Evolutionary conservation across 2,113 vertebrate species (phyloP), one percentile per base, ranked within the genome.

Genomic region (Rhinolophus ferrumequinum): DNA sequence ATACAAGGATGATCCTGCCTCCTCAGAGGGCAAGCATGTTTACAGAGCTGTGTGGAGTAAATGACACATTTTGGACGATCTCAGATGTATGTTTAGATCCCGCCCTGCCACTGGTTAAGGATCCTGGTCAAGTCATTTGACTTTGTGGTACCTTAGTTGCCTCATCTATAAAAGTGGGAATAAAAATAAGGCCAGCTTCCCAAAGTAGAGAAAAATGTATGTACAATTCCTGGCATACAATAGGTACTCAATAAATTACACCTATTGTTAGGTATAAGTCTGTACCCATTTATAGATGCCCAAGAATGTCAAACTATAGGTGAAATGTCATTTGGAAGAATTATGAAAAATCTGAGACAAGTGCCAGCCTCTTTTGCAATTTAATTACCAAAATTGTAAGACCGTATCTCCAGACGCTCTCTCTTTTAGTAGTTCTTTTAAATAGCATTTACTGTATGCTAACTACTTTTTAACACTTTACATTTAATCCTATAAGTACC

Each of bases 261-360:
- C n/a, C 22, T 56, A 30, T 67, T 62, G 38, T 44, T 87, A 84
- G 33, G 12, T 52, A 5, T n/a, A 80, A 56, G 22, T 80, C 41
- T 75, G 26, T 54, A 56, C 18, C 13, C 54, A 3, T 72, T 75
- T 41, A 62, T 19, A 84, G 12, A 67, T 56, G 22, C 50, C 28
- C 6, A 4, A 47, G 50, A 84, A 79, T n/a, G 6, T 41, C 14
- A 70, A 54, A 16, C 2, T 52, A 9, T 9, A 80, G 12, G 8
- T n/a, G 19, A 88, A 85, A 64, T 50, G 30, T 81, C 26, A 64
- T 21, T 80, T 41, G 56, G 47, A 88, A 93, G 52, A 64, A 76
- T 64, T 16, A 77, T 33, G 10, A 58, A 72, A 84, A 33, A 38
- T 14, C 12, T 12, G 47, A 81, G 4, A 67, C 1, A 0, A 44